Evolutionary conservation across 1,140 invertebrate species (phyloP).

Genomic region (Pseudobourletiella spinata): DNA sequence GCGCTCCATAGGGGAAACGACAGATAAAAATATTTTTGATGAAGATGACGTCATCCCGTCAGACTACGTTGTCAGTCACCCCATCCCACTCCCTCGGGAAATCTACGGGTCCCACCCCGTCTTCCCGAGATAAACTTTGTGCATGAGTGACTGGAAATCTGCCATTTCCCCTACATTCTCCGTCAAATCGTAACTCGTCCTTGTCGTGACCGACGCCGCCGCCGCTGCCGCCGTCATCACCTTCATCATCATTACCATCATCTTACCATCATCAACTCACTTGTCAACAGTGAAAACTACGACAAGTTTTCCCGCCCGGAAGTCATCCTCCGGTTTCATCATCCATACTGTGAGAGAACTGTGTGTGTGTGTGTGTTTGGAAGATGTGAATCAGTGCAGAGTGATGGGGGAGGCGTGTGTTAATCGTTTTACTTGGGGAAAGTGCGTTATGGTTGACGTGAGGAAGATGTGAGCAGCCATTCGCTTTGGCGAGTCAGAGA

Average conservation of each 20-base stretch:
- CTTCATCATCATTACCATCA: too few species aligned
- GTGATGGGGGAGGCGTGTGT: background rate
- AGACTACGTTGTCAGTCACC: conserved; percentile 34
- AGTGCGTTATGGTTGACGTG: too few species aligned
- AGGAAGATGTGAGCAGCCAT: background rate
- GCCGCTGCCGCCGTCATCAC: too few species aligned
- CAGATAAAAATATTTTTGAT: conserved; percentile 23
- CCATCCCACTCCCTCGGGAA: conserved; percentile 31
- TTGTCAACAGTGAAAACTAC: too few species aligned
- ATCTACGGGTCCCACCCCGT: conserved; percentile 34
- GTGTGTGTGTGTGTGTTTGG: background rate
- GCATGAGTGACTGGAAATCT: background rate
- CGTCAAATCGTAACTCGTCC: background rate
- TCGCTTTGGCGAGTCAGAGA: background rate
- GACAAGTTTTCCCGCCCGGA: too few species aligned
- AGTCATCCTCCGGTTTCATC: background rate
- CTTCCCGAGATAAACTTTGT: conserved; percentile 34
- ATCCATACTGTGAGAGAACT: background rate
- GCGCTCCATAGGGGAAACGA: conserved; percentile 28
- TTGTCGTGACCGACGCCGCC: too few species aligned
- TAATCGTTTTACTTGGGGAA: too few species aligned
- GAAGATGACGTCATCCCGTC: conserved; percentile 25
- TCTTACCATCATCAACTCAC: too few species aligned
- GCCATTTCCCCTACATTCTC: background rate
- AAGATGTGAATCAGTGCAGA: background rate